Evolutionary conservation across 2,888 invertebrate genomes (phyloP).

Genomic region (Pristionchus arcanus): DNA sequence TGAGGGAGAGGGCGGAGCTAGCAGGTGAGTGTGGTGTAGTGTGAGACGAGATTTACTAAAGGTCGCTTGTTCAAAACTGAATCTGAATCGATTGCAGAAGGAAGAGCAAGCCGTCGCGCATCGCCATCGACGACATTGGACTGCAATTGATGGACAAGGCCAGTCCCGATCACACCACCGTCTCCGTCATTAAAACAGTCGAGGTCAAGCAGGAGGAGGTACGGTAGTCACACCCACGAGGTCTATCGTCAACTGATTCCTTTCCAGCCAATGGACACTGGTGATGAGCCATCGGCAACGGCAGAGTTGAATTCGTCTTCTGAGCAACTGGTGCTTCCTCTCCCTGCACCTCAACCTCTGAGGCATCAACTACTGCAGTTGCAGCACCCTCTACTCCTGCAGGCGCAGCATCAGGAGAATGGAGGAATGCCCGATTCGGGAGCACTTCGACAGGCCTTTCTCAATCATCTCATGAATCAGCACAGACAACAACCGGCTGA

Average conservation of each 20-base stretch:
- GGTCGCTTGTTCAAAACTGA: not conserved
- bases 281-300: conserved; percentile 8
- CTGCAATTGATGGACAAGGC: conserved; percentile 67
- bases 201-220: conserved; percentile 61
- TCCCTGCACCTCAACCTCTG: not conserved
- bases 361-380: not conserved
- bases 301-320: not conserved
- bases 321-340: conserved; percentile 3
- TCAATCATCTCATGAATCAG: conserved; percentile 28
- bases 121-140: conserved; percentile 83
- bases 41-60: not conserved
- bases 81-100: conserved; percentile 83
- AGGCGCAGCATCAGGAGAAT: not conserved
- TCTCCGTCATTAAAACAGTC: conserved; percentile 57
- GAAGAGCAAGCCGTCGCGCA: conserved; percentile 90
- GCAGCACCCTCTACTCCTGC: conserved; percentile 15
- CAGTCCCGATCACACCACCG: conserved; percentile 58
- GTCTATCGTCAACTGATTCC: not conserved
- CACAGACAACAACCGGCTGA: conserved; percentile 40
- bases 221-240: conserved; percentile 15
- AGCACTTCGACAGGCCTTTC: not conserved
- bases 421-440: conserved; percentile 18
- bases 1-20: conserved; percentile 63
- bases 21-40: conserved; percentile 53
- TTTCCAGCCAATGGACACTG: conserved; percentile 42